phyloP scores from a whole-genome alignment of 2,888 invertebrate species.

The Meandrusa payeni region DNA sequence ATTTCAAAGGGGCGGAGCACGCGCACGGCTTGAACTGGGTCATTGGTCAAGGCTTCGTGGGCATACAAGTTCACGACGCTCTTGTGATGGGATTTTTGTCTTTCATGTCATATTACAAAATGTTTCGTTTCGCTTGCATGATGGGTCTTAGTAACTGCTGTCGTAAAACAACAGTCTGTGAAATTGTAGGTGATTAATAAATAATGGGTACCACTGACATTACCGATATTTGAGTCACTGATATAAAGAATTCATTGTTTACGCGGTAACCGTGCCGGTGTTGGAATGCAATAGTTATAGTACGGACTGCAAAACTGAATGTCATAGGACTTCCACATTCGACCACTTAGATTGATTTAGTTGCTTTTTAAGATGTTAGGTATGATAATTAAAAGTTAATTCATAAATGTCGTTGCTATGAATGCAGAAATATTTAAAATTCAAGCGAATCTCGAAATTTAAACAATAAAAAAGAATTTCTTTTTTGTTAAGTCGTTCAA shows the following conservation, averaged over 20 bases:
- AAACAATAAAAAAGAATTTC: too few species aligned
- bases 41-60: constrained; percentile 38
- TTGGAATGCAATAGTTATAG: too few species aligned
- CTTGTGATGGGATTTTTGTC: constrained; percentile 1
- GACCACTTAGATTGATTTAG: too few species aligned
- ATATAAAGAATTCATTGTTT: constrained; percentile 13
- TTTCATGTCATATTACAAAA: constrained; percentile 9
- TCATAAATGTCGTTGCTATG: too few species aligned
- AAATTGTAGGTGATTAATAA: constrained; percentile 15
- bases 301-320: too few species aligned
- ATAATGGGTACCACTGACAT: constrained; percentile 7
- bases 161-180: constrained; percentile 5
- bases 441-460: too few species aligned
- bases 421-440: too few species aligned
- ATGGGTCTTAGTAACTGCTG: background rate
- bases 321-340: too few species aligned
- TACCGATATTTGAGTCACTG: background rate
- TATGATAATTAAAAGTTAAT: too few species aligned
- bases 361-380: too few species aligned
- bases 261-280: too few species aligned
- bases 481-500: too few species aligned
- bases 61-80: constrained; percentile 14
- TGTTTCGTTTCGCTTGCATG: background rate
- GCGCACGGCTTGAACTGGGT: constrained; percentile 34
- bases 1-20: constrained; percentile 36